phyloP scores from a whole-genome alignment of 2,113 vertebrate genomes.

The Poecile atricapillus region DNA sequence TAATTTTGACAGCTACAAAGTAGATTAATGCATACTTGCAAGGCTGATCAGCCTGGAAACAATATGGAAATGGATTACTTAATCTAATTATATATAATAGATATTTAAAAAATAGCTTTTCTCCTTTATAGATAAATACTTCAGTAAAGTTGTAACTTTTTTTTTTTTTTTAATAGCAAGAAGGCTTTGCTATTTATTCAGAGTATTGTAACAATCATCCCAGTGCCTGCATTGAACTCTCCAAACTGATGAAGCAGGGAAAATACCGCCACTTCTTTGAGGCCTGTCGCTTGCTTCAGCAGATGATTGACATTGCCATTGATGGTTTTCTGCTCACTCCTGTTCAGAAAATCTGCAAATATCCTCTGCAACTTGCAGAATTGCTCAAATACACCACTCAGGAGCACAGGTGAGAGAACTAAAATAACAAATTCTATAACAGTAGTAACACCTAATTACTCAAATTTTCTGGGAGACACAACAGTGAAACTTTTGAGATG shows the following conservation, averaged over 20 bases:
- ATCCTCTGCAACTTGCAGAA: constrained; percentile 93
- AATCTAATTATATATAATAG: neutral
- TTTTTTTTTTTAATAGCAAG: constrained; percentile 74
- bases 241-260: constrained; percentile 88
- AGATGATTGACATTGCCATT: constrained; percentile 97
- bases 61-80: neutral
- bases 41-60: neutral
- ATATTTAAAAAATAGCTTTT: neutral
- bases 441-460: neutral
- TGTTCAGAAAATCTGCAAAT: constrained; percentile 98
- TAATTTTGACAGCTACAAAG: neutral
- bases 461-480: neutral
- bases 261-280: constrained; percentile 96
- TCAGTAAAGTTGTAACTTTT: neutral
- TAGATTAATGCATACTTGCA: neutral
- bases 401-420: constrained; percentile 85
- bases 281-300: constrained; percentile 93
- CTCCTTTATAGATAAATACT: neutral
- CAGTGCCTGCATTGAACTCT: constrained; percentile 84
- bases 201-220: constrained; percentile 98
- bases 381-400: constrained; percentile 93
- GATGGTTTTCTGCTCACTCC: constrained; percentile 94
- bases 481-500: neutral
- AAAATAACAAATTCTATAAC: neutral
- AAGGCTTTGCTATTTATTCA: constrained; percentile 94